Base-by-base conservation (phyloP, 2,888 invertebrate species). In the Formica aserva region DNA sequence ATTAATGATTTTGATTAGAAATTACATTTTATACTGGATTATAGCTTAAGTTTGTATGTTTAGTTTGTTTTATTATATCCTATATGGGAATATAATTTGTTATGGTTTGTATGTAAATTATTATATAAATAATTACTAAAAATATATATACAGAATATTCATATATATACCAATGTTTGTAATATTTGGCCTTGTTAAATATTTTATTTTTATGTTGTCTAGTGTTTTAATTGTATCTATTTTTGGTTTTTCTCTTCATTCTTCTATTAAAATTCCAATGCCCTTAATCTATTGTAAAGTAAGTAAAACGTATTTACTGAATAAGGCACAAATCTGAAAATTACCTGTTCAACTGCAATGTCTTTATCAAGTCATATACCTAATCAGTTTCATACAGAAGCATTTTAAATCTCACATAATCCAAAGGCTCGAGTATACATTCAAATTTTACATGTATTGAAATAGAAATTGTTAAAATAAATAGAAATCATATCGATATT, bases 61-160 rank as follows among this genome's bases (percentile, higher is more conserved):
- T 52, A 60, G 5, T 18, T 57, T 60, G n/a, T 60, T 72, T 60
- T 29, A 32, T 69, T 52, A 9, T 67, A 62, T 69, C 13, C 45
- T 48, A 69, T 22, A 22, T 26, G 22, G 41, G 22, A 41, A 67
- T 52, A 29, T 32, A 48, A 52, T 18, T 62, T 65, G n/a, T 38
- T 48, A 67, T 48, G 18, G 9, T 5, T 52, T n/a, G 6, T 45
- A 29, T 52, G 13, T 15, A 29, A 48, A 18, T 66, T 26, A 66
- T 48, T 67, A 67, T 48, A 41, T 62, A 62, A 62, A 35, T 22
- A 38, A 41, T 66, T 66, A 66, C 15, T 22, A 18, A 38, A 65
- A 22, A 65, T 65, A 65, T 35, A 35, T 65, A 35, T 38, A 22
- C 15, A 52, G 2, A 52, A n/a, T 52, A 8, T 52, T 52, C n/a